Evolutionary conservation across 53 echinoderm and acorn worm genomes (phyloP).

Genomic region (Holothuria leucospilota): DNA sequence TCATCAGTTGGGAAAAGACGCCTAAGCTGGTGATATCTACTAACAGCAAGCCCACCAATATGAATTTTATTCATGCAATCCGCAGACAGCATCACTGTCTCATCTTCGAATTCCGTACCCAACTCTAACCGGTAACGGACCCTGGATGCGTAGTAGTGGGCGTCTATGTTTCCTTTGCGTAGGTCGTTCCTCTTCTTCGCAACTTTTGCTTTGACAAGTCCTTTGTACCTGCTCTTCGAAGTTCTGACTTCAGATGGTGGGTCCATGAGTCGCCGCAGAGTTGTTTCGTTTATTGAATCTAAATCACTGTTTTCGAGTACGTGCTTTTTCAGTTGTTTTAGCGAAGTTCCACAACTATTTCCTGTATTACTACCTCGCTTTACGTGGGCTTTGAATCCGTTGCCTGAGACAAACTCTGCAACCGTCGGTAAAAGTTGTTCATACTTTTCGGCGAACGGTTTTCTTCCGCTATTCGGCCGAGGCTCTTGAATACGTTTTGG

Average conservation of each 20-base stretch:
- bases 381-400: neutral
- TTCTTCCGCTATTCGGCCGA: neutral
- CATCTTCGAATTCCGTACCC: neutral
- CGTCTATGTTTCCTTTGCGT: neutral
- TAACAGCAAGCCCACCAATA: neutral
- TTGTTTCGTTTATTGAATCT: neutral
- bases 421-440: neutral
- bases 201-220: neutral
- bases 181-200: neutral
- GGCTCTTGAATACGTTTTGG: neutral
- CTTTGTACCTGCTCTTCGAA: neutral
- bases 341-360: neutral
- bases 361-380: neutral
- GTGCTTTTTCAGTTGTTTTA: neutral
- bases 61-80: constrained; percentile 2
- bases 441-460: neutral
- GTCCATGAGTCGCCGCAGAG: neutral
- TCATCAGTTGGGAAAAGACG: constrained; percentile 8
- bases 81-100: neutral
- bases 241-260: neutral
- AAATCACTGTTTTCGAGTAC: neutral
- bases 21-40: neutral
- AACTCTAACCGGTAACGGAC: neutral
- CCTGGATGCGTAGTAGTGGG: neutral
- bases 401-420: neutral